phyloP scores from a whole-genome alignment of 2,797 vertebrate species.

The Cryptoprocta ferox region DNA sequence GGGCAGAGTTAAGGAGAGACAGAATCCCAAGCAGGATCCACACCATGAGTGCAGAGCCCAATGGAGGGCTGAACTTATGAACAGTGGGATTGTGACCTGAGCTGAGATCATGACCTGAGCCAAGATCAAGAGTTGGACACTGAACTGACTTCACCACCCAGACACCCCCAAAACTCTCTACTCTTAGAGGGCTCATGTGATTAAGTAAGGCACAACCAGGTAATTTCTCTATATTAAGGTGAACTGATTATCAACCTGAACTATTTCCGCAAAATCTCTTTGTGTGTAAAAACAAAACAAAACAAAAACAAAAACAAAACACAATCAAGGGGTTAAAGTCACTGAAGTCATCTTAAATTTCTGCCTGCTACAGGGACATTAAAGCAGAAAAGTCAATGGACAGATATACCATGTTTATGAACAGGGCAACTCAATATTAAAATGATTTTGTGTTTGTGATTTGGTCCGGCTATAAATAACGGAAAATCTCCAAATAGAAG shows the following conservation, averaged over 20 bases:
- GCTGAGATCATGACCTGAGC: too few species aligned
- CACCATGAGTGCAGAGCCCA: too few species aligned
- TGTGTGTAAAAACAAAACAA: not conserved
- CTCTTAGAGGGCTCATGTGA: not conserved
- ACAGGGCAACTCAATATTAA: not conserved
- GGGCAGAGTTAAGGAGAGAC: too few species aligned
- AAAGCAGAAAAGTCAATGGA: not conserved
- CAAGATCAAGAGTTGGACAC: too few species aligned
- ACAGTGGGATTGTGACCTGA: too few species aligned
- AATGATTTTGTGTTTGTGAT: not conserved
- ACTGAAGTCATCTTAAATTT: not conserved
- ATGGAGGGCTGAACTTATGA: too few species aligned
- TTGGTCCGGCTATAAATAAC: not conserved
- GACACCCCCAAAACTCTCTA: not conserved
- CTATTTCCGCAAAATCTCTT: not conserved
- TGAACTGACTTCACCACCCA: too few species aligned
- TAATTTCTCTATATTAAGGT: not conserved
- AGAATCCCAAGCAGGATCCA: too few species aligned
- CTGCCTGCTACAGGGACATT: not conserved
- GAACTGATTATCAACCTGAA: not conserved
- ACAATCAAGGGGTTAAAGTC: not conserved
- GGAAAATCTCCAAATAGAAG: not conserved
- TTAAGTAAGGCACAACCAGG: not conserved
- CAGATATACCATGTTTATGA: not conserved
- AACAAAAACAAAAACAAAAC: not conserved